Evolutionary conservation across 2,888 invertebrate species (phyloP).

Genomic region (Sesia apiformis): DNA sequence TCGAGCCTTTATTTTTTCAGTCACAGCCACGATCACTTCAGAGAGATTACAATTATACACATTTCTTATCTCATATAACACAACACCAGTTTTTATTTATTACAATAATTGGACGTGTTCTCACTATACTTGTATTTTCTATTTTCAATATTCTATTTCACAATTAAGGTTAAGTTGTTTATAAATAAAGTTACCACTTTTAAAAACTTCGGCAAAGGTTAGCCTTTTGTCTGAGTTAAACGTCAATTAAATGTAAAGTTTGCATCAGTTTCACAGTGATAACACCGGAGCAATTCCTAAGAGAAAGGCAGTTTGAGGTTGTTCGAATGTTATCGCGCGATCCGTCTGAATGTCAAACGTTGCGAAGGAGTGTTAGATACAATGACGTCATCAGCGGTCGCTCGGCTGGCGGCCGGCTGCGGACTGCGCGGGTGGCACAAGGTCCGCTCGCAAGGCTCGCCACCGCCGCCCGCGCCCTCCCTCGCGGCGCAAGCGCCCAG

Average conservation of each 20-base stretch:
- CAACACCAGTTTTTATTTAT: not conserved
- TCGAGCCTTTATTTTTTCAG: conserved; percentile 47
- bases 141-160: not conserved
- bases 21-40: conserved; percentile 41
- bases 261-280: conserved; percentile 29
- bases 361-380: conserved; percentile 22
- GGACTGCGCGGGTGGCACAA: conserved; percentile 57
- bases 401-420: conserved; percentile 62
- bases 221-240: no score
- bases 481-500: conserved; percentile 61
- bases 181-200: conserved; percentile 36
- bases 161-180: conserved; percentile 1
- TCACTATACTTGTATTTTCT: no score
- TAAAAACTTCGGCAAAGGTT: conserved; percentile 7
- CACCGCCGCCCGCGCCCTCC: conserved; percentile 36
- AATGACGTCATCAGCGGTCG: conserved; percentile 35
- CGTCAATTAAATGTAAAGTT: conserved; percentile 13
- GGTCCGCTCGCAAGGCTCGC: conserved; percentile 27
- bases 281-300: conserved; percentile 56
- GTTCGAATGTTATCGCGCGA: conserved; percentile 53
- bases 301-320: conserved; percentile 52
- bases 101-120: not conserved
- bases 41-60: not conserved
- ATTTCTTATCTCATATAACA: not conserved
- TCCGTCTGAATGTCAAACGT: conserved; percentile 50